Evolutionary conservation across 2,113 vertebrate genomes (phyloP), one percentile per base, ranked within the genome.

Genomic region (Parotia lawesii): DNA sequence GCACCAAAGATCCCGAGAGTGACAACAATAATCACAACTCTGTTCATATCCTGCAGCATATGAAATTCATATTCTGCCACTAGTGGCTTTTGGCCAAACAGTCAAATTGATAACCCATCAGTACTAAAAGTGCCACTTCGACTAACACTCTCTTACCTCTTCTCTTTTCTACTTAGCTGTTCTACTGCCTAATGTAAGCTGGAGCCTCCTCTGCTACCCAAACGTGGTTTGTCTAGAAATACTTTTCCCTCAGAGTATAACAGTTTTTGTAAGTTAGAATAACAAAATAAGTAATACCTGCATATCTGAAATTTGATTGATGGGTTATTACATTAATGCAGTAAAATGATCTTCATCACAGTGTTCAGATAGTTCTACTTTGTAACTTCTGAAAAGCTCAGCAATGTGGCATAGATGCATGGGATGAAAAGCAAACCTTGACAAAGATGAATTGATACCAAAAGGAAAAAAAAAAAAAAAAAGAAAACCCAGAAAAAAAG

Each of bases 401-500:
- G 90, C 79, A 91, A 54, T 5, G 1, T 94, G 65, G 47, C 76
- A 69, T 77, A 89, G 82, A 89, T 84, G 64, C 87, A 84, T 87
- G 89, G 66, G 90, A 95, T 91, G 75, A 94, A 85, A 94, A 94
- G 89, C 93, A 95, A 85, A 87, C 71, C 76, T 87, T 96, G 93
- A 76, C 92, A 95, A 16, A 93, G 95, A 96, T 76, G 61, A 94
- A 87, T 87, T 93, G 87, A 91, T 81, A 69, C 23, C 70, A 87
- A 76, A 51, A 84, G 5, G 9, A 78, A 48, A 33, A 25, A 38
- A 10, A 57, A 40, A 40, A 31, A 45, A 62, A 6, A 1, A 3
- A 28, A 16, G 42, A 70, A 61, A n/a, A 44, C 47, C 3, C 31
- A 53, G 78, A 45, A n/a, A 51, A 35, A 67, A 64, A 67, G 24